Base-by-base conservation (phyloP, 2,113 vertebrate species). In the Megaceryle maxima region DNA sequence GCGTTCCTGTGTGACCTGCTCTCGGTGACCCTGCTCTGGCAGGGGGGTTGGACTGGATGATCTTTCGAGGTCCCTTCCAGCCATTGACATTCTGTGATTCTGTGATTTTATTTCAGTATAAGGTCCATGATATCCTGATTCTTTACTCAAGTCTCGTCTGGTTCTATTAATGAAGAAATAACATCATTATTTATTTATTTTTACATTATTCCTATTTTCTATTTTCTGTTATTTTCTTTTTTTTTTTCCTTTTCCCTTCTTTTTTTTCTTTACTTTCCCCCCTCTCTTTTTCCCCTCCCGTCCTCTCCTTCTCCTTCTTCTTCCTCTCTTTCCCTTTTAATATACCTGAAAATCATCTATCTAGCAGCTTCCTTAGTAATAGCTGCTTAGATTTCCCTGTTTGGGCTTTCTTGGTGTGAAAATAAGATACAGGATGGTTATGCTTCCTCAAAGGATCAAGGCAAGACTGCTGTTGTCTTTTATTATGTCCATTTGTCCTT, bases 221-320 rank as follows among this genome's bases (percentile, higher is more conserved):
- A 46, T 46, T 46, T 46, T 46, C 44, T 19, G 44, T 46, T 19
- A 4, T 17, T 4, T 12, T 37, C 8, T 7, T 19, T 20, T 24
- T 18, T 17, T 18, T 16, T 33, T 10, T 17, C 44, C 14, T 33
- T 11, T 3, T 46, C 6, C 17, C 5, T 28, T 8, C 15, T 60
- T 29, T 39, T 17, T 2, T 18, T 16, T 26, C 35, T 14, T 3
- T 6, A 17, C 33, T 41, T 46, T 24, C 4, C 5, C 26, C 16
- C 7, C 15, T 15, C 11, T 17, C 7, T 9, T 1, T 10, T 5
- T 17, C 28, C 7, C 16, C 21, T 29, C 25, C 4, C 7, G 37
- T 37, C 37, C 37, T 37, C 16, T 21, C 12, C 13, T 11, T 3
- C 31, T 8, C 20, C 12, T 5, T 8, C 19, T 37, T 37, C 37